Percentiles rank a stretch among this genome's conserved stretches.
Conservation (phyloP, 1,140 invertebrate genomes). For the Lepidurus apus region DNA sequence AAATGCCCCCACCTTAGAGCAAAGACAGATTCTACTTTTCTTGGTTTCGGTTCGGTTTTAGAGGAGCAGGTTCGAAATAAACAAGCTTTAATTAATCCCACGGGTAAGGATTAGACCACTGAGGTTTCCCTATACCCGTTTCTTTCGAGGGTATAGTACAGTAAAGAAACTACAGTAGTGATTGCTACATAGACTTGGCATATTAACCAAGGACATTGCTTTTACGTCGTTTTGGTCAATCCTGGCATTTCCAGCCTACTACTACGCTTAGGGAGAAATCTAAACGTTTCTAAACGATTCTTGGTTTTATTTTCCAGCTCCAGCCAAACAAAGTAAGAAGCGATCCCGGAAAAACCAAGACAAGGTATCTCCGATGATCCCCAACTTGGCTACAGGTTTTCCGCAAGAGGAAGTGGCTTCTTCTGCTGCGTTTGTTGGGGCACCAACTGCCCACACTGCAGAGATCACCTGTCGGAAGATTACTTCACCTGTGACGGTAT, state of each 20-base stretch:
- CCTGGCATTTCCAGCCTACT: neutral
- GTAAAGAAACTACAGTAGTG: no score
- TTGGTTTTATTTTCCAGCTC: neutral
- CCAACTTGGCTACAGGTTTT: neutral
- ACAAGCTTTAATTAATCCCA: no score
- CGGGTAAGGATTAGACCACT: no score
- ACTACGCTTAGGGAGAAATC: no score
- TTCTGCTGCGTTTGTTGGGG: neutral
- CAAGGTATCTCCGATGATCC: neutral
- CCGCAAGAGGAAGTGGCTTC: conserved; percentile 5
- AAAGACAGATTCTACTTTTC: no score
- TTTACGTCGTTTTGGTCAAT: neutral
- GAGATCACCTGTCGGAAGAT: neutral
- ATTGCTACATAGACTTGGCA: no score
- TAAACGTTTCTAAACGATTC: neutral
- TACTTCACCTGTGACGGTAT: neutral
- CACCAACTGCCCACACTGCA: neutral
- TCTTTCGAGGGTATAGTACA: no score
- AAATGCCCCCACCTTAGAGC: no score
- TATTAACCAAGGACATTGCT: no score
- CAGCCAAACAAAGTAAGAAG: neutral
- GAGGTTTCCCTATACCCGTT: no score
- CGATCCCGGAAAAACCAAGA: neutral
- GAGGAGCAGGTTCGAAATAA: no score
- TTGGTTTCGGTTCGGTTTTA: no score